Evolutionary conservation across 2,888 invertebrate genomes (phyloP).

Genomic region (Leptopilina syphax): DNA sequence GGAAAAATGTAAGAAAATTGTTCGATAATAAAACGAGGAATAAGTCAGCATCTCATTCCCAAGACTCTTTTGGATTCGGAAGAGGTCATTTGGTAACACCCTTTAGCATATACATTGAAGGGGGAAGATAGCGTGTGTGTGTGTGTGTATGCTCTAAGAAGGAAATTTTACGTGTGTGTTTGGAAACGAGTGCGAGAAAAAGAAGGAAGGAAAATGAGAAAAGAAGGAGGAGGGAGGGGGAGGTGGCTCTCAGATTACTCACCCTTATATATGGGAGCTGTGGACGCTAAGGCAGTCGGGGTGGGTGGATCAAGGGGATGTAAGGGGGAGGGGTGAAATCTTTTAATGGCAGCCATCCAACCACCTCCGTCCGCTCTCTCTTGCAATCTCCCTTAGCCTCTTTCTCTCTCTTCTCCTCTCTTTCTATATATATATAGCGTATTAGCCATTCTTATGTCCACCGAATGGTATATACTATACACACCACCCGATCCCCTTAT

Average conservation of each 20-base stretch:
- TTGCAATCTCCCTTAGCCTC: slow-evolving; percentile 26
- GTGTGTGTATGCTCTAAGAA: slow-evolving; percentile 32
- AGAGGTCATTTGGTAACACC: slow-evolving; percentile 37
- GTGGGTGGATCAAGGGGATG: slow-evolving; percentile 52
- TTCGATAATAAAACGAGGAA: not conserved
- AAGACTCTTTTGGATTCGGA: slow-evolving; percentile 18
- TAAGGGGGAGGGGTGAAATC: slow-evolving; percentile 66
- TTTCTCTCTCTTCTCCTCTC: too few relatives aligned
- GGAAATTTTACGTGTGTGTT: slow-evolving; percentile 50
- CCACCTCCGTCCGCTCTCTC: slow-evolving; percentile 32
- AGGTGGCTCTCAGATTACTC: slow-evolving; percentile 69
- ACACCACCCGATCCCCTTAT: slow-evolving; percentile 52
- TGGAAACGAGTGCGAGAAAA: slow-evolving; percentile 58
- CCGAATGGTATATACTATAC: slow-evolving; percentile 57
- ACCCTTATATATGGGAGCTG: slow-evolving; percentile 73
- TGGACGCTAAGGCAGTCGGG: slow-evolving; percentile 59
- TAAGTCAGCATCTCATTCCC: slow-evolving; percentile 29
- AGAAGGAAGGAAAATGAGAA: slow-evolving; percentile 57
- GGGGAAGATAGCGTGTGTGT: slow-evolving; percentile 13
- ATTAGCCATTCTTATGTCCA: slow-evolving; percentile 74
- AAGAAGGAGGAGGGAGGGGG: slow-evolving; percentile 52
- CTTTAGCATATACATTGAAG: slow-evolving; percentile 39
- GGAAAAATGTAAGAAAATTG: not conserved
- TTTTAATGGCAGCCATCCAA: slow-evolving; percentile 75
- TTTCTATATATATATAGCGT: slow-evolving; percentile 54